phyloP scores from a whole-genome alignment of 2,888 invertebrate species.

The Odontocolon sp. region DNA sequence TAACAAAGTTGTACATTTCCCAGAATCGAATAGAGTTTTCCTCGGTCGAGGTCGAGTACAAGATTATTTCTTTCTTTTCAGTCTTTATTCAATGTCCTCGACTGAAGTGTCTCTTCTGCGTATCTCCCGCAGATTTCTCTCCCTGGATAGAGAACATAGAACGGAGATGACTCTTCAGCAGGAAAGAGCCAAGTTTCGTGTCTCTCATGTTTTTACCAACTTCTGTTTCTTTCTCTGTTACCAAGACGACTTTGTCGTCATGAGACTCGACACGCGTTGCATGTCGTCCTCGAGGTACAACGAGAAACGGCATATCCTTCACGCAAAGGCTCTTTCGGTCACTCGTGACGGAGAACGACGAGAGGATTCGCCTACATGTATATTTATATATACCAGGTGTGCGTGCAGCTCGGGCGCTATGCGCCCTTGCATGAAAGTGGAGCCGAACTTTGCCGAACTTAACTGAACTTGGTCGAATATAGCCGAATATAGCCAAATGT shows the following conservation, averaged over 20 bases:
- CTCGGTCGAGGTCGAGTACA: constrained; percentile 16
- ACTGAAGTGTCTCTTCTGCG: background rate
- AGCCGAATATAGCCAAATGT: no score
- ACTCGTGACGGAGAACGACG: background rate
- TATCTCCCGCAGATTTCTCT: background rate
- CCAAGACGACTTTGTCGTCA: constrained; percentile 12
- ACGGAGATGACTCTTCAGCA: constrained; percentile 6
- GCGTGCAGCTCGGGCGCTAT: no score
- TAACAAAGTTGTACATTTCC: no score
- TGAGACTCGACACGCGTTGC: no score
- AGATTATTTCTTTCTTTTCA: constrained; percentile 6
- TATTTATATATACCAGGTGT: no score
- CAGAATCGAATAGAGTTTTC: no score
- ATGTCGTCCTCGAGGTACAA: no score
- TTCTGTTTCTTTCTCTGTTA: background rate
- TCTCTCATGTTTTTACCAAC: background rate
- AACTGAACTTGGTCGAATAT: no score
- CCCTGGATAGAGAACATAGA: no score
- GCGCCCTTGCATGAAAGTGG: no score
- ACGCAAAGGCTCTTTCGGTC: background rate
- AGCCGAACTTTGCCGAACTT: no score
- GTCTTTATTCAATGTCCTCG: background rate
- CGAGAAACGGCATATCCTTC: background rate
- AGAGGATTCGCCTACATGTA: constrained; percentile 8
- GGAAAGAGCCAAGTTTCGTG: background rate